Base-by-base conservation (phyloP, 2,797 vertebrate species). In the Lacerta agilis region DNA sequence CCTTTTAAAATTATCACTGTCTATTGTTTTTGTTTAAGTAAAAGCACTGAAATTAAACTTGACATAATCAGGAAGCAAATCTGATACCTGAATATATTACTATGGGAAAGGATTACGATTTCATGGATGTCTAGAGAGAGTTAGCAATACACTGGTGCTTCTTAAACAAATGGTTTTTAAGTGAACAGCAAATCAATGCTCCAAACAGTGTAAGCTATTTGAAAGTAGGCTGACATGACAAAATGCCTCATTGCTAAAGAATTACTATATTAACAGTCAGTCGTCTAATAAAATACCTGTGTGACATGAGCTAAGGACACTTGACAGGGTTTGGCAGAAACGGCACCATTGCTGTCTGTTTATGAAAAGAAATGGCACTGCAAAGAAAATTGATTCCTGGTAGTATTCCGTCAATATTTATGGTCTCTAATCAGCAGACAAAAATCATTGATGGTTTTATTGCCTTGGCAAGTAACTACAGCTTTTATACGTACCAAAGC, bases 341-440 rank as follows among this genome's bases (percentile, higher is more conserved):
- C 2, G 81, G 38, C 43, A 3, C 11, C 87, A 43, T 72, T 90
- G 88, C 6, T 69, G 18, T 87, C 85, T 88, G 17, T 91, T 92
- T 86, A 90, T 89, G 83, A 94, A 92, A 87, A 89, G 55, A 87
- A 95, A 88, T 92, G 92, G 33, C 71, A 67, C 67, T 92, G 85
- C 92, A 95, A 93, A 91, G 91, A 78, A 95, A 95, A 91, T 83
- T 90, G 87, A 95, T 93, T 95, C 18, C 92, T 94, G 55, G 79
- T 38, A 38, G 66, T 36, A 90, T 66, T 88, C 88, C 88, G 89
- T 92, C 71, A 88, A 86, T 90, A 69, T 55, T 93, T 69, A 82
- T 83, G 82, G 10, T 83, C 38, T 91, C 94, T 92, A 95, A 95
- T 95, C 1, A 29, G 69, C 61, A 93, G 82, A 82, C 8, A 93